Evolutionary conservation across 2,113 vertebrate species (phyloP), one percentile per base, ranked within the genome.

Genomic region (Psittacula cyanocephala): DNA sequence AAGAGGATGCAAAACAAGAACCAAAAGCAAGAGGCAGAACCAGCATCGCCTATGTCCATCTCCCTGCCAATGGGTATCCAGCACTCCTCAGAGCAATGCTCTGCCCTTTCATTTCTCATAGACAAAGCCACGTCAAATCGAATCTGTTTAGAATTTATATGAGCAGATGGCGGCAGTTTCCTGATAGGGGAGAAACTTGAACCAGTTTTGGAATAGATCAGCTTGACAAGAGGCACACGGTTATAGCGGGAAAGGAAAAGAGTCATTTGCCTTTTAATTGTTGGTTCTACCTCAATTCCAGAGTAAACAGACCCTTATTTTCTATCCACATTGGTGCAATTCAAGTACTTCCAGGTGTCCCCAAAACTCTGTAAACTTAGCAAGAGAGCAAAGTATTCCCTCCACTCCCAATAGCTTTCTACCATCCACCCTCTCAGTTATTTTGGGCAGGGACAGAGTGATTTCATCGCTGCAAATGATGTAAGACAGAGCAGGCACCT

Each of bases 261-360:
- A 80, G 41, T 86, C 28, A 53, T 74, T 70, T 86, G 86, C 80
- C 71, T 95, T 80, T 60, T 64, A 95, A 60, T 9, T 88, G 91
- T 92, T 83, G 83, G 81, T 74, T 69, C 35, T 88, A 92, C 76
- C n/a, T 94, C 86, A 85, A 62, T 44, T 64, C 80, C 63, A 70
- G 23, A 20, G 2, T 24, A 80, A 88, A 50, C 0, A 46, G 49
- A 74, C 49, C 27, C 4, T 70, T 4, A 62, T 88, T 44, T 83
- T 41, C 81, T 78, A 68, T 15, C 74, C 39, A 57, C 79, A 71
- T 13, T 33, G 25, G 37, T 59, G 33, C 74, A 55, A 76, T 76
- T 87, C 70, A 79, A 81, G 44, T 24, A 76, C 52, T 87, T 72
- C 62, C 78, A 93, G 69, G 39, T 91, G 52, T 71, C 67, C 67